Conservation (phyloP, 2,797 vertebrate species). For the Arrhamphus sclerolepis region DNA sequence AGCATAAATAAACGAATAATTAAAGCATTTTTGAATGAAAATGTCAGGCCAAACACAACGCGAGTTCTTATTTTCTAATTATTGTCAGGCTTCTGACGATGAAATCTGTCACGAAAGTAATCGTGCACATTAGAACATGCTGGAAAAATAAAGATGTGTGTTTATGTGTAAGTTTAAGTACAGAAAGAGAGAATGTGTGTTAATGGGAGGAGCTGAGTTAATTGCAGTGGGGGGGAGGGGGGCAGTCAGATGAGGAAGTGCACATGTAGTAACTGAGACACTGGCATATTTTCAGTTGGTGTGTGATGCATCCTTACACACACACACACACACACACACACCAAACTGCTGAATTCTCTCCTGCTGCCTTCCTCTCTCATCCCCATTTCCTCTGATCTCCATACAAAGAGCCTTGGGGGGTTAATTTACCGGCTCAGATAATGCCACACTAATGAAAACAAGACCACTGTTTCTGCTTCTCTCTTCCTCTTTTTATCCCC, state of each 20-base stretch:
- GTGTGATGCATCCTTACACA: conserved; percentile 23
- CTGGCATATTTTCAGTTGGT: conserved; percentile 37
- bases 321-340: conserved; percentile 44
- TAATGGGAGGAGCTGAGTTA: conserved; percentile 11
- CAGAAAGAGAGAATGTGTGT: no score
- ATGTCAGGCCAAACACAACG: no score
- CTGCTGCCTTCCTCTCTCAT: conserved; percentile 61
- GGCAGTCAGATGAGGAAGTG: background rate
- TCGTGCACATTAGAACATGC: no score
- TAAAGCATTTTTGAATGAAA: no score
- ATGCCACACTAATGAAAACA: conserved; percentile 83
- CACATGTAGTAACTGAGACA: conserved; percentile 36
- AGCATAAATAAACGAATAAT: no score
- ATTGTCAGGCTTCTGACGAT: no score
- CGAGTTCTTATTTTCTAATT: no score
- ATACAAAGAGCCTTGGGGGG: conserved; percentile 78
- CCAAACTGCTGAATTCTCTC: conserved; percentile 47
- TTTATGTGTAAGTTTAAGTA: background rate
- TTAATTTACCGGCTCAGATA: conserved; percentile 84
- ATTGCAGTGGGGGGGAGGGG: background rate
- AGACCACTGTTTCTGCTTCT: conserved; percentile 58
- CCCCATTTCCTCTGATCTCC: conserved; percentile 73
- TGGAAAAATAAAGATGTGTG: background rate
- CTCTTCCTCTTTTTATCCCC: background rate
- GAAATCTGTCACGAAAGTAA: no score